phyloP scores from a whole-genome alignment of 2,888 invertebrate species.

The Mythimna vitellina region DNA sequence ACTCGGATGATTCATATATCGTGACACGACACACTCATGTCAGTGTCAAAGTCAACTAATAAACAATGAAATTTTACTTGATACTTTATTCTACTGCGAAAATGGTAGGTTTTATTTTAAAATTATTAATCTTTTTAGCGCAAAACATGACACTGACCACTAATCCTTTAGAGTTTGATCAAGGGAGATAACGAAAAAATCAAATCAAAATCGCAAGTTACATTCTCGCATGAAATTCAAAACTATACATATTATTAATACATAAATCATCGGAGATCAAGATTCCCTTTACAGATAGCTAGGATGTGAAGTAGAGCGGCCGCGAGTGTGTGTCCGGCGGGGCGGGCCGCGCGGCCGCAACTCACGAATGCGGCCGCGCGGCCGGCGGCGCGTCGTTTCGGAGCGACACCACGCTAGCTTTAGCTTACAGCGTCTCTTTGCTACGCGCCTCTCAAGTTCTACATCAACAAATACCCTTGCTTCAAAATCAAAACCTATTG shows the following conservation, averaged over 20 bases:
- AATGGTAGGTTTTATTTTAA: background rate
- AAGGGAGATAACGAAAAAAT: too few relatives aligned
- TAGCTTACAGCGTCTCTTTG: background rate
- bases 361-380: constrained; percentile 78
- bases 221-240: background rate
- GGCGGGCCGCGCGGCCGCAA: constrained; percentile 74
- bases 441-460: background rate
- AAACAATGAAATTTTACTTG: background rate
- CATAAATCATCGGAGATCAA: background rate
- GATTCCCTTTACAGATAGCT: too few relatives aligned
- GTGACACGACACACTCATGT: background rate
- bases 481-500: background rate
- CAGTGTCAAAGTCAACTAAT: background rate
- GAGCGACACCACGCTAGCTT: constrained; percentile 25
- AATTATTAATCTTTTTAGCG: background rate
- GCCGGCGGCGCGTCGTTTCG: constrained; percentile 65
- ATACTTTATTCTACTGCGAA: background rate
- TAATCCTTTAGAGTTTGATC: background rate
- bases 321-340: constrained; percentile 45
- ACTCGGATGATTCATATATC: background rate
- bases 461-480: background rate
- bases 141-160: background rate
- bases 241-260: background rate
- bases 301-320: background rate
- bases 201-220: background rate